phyloP scores from a whole-genome alignment of 2,797 vertebrate species.

The Adelosebastes latens region DNA sequence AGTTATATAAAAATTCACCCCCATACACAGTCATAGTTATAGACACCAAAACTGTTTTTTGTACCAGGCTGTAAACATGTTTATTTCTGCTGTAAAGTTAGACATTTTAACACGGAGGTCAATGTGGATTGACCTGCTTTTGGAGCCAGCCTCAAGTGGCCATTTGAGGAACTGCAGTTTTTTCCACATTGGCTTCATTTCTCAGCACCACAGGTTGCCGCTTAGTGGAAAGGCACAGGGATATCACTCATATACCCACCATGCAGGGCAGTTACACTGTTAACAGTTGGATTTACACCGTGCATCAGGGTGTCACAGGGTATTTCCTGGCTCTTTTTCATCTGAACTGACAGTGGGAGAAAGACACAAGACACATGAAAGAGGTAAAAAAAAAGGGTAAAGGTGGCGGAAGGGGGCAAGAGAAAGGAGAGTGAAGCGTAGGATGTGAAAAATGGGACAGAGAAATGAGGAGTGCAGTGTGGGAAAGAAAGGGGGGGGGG shows the following conservation, averaged over 20 bases:
- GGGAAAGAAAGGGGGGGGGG: slow-evolving; percentile 32
- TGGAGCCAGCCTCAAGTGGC: neutral
- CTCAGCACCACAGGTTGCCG: too few species aligned
- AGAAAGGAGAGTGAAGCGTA: slow-evolving; percentile 6
- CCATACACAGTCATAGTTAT: neutral
- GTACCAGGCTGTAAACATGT: neutral
- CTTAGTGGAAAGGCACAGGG: neutral
- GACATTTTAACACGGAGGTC: neutral
- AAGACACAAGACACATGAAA: slow-evolving; percentile 10
- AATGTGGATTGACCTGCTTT: neutral
- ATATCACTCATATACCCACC: slow-evolving; percentile 30
- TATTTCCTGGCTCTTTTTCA: slow-evolving; percentile 27
- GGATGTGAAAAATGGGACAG: slow-evolving; percentile 37
- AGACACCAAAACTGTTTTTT: accelerated
- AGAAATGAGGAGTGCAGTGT: slow-evolving; percentile 29
- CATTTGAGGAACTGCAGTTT: too few species aligned
- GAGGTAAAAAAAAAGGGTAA: slow-evolving; percentile 7
- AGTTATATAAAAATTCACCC: neutral
- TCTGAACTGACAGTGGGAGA: slow-evolving; percentile 16
- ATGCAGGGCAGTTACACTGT: neutral
- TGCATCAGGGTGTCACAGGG: slow-evolving; percentile 3
- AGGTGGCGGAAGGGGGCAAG: slow-evolving; percentile 1
- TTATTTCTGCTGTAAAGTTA: neutral
- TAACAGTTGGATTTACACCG: slow-evolving; percentile 24
- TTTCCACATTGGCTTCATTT: too few species aligned